Evolutionary conservation across 1,140 invertebrate species (phyloP).

Genomic region (Phthorimaea operculella): DNA sequence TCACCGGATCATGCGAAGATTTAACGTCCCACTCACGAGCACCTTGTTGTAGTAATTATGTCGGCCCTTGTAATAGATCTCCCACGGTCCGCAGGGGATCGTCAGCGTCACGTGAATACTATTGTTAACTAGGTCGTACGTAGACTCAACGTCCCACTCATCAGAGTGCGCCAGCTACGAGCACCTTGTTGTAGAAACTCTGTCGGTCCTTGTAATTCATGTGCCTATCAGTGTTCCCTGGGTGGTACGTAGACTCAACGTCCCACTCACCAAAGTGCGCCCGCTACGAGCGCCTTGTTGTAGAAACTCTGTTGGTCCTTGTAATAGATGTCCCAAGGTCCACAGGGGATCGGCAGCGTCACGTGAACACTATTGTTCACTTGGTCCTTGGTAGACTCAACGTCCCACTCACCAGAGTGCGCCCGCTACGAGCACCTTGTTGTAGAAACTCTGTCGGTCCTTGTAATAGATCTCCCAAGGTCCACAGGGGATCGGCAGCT

Average conservation of each 20-base stretch:
- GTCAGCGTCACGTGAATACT: conserved; percentile 38
- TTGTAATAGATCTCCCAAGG: conserved; percentile 52
- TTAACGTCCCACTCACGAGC: too few relatives aligned
- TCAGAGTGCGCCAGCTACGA: conserved; percentile 38
- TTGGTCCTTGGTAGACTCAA: too few relatives aligned
- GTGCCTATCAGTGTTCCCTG: conserved; percentile 26
- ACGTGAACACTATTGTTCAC: conserved; percentile 4
- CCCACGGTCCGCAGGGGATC: conserved; percentile 49
- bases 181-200: conserved; percentile 36
- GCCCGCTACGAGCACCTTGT: conserved; percentile 31
- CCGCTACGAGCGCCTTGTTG: conserved; percentile 31
- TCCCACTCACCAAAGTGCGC: conserved; percentile 37
- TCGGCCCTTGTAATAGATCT: conserved; percentile 41
- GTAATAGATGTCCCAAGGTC: conserved; percentile 50
- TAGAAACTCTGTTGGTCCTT: conserved; percentile 42
- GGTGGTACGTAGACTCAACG: too few relatives aligned
- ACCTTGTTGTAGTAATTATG: conserved; percentile 40
- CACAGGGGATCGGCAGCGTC: conserved; percentile 44
- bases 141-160: conserved; percentile 15
- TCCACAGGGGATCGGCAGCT: conserved; percentile 48
- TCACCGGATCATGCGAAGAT: too few relatives aligned
- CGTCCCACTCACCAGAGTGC: conserved; percentile 33
- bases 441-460: conserved; percentile 42
- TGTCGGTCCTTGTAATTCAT: conserved; percentile 47
- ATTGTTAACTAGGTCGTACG: too few relatives aligned